Base-by-base conservation (phyloP, 1,140 invertebrate genomes). In the Geopemphigus sp. region DNA sequence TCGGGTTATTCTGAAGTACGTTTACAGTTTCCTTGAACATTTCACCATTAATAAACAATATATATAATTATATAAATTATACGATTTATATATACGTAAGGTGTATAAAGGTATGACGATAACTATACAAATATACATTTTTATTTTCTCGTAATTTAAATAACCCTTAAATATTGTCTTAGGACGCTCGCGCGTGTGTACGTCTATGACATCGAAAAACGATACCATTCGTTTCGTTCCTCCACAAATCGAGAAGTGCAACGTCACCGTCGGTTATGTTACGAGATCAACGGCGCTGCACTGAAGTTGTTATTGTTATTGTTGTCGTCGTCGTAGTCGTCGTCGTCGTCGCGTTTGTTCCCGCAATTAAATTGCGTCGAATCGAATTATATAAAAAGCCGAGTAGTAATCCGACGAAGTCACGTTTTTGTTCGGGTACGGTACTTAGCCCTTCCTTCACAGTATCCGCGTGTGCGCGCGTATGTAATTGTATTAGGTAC, bases 351-450 rank as follows among this genome's bases (percentile, higher is more conserved):
- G 29, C 11, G 11, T 4, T 4, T 2, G 29, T 19, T 1, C 4
- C 10, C 12, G 32, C 63, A 66, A 66, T 66, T 66, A 66, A 39
- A 66, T 66, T 66, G 63, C n/a, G 19, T 39, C 4, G 26, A 73
- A 73, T 73, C 19, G 5, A 73, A 73, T 73, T 73, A 73, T 57
- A 72, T 29, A 73, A 73, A 73, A 73, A 57, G 26, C 24, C 11
- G 32, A 26, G 24, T 12, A 53, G 24, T 73, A 56, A 73, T 73
- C 70, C 24, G 53, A 73, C 56, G 70, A 56, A 73, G 70, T 73
- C 29, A 39, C 70, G 15, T 57, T 53, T n/a, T 73, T 73, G 70
- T 73, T 73, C 39, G 53, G 19, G 10, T 66, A 29, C 70, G 53
- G 14, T 53, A 29, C 26, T 26, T 22, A 17, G 10, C 26, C 50